These are phyloP conservation scores for Valencia hispanica DNA, from an alignment of 2,797 vertebrate genomes.

Conservation along the genomic window DNA sequence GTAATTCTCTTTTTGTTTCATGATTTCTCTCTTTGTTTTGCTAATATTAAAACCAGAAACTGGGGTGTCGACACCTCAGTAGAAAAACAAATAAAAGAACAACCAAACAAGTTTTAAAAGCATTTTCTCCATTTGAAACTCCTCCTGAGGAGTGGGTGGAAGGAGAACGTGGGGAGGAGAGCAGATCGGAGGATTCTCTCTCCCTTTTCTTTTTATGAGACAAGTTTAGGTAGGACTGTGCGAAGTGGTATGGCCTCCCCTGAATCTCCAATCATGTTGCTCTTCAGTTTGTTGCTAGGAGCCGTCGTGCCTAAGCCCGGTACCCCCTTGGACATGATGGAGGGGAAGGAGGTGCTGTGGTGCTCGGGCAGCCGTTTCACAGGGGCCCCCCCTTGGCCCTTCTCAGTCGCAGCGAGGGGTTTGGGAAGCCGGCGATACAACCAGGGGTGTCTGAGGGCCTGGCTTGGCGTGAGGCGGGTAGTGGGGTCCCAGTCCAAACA, in stretches of 20 bases:
- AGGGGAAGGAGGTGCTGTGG: conserved; percentile 88
- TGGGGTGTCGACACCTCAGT: conserved; percentile 79
- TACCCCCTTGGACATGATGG: conserved; percentile 86
- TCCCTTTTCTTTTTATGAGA: conserved; percentile 80
- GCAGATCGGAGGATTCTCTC: conserved; percentile 50
- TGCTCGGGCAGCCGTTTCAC: conserved; percentile 85
- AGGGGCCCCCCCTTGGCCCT: conserved; percentile 71
- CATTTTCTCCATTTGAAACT: conserved; percentile 50
- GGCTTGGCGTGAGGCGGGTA: conserved; percentile 89
- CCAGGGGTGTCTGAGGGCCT: conserved; percentile 95
- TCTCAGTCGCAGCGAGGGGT: conserved; percentile 82
- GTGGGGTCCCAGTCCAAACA: conserved; percentile 97
- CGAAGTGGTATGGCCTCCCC: conserved; percentile 89
- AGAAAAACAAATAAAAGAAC: conserved; percentile 76
- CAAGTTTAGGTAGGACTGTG: conserved; percentile 94
- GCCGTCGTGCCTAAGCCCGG: conserved; percentile 82
- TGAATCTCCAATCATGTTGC: conserved; percentile 88
- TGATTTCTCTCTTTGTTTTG: conserved; percentile 53
- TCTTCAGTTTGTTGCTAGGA: conserved; percentile 90
- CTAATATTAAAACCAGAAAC: conserved; percentile 74
- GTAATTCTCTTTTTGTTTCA: conserved; percentile 69
- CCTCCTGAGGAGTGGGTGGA: conserved; percentile 73
- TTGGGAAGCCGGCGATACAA: conserved; percentile 90
- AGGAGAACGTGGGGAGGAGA: conserved; percentile 39
- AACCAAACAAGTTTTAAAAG: conserved; percentile 77